Evolutionary conservation across 1,140 invertebrate species (phyloP), one percentile per base, ranked within the genome.

Genomic region (Nebria ingens): DNA sequence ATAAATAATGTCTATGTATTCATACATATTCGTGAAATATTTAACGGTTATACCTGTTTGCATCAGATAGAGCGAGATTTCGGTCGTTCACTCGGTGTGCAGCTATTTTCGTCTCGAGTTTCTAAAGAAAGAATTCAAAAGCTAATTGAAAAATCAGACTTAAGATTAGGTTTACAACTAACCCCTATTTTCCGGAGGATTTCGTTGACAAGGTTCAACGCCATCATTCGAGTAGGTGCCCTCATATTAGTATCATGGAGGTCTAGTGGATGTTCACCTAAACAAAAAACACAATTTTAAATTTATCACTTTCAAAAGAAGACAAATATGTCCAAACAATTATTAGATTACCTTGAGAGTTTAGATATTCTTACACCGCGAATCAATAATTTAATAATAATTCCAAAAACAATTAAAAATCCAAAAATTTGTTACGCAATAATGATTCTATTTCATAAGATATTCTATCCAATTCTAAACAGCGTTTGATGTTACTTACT

Each of bases 191-290:
- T 93, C 66, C 91, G 79, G 68, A 96, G 83, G 55, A 96, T 79
- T 75, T 96, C 92, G 57, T 90, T 89, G 56, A 96, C 91, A 74
- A 95, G 91, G 71, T 93, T 93, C 70, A 95, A 84, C 52, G 92
- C 91, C 56, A 89, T 86, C 74, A 93, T 86, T 73, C 91, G 79
- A 21, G 89, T 85, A 56, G 90, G 87, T 45, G 89, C 86, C 62
- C 90, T 84, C 73, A 94, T 77, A 54, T 86, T 73, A 74, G 83
- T 82, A 57, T 61, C 15, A 23, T 13, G 12, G 34, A 3, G 68
- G 54, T 15, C 54, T 64, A 52, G 59, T 57, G 54, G 60, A 65
- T 11, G 65, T 67, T 64, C 61, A 61, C 52, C 61, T 62, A 21
- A 65, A 56, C 19, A 62, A 61, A 55, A 60, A 58, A 22, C 64